These are phyloP conservation scores for Alosa alosa DNA, from an alignment of 2,113 vertebrate species.

Conservation along the genomic window DNA sequence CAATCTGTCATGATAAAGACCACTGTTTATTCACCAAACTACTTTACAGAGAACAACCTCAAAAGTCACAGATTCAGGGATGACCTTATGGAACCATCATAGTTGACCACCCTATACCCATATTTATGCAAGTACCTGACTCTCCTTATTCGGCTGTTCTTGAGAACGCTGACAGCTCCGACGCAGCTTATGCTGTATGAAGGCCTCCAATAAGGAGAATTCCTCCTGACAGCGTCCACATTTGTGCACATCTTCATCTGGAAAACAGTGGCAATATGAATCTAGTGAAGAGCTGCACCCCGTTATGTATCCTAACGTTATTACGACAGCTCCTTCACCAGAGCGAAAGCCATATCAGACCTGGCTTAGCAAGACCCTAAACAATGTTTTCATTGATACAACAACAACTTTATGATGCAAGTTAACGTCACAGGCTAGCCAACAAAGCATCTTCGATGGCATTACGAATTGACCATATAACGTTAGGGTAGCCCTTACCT, in stretches of 20 bases:
- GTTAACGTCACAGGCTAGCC: not conserved
- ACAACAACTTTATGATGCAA: not conserved
- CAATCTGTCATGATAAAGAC: constrained; percentile 47
- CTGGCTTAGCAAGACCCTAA: too few relatives aligned
- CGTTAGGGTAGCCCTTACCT: too few relatives aligned
- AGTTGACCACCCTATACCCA: too few relatives aligned
- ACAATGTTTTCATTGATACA: not conserved
- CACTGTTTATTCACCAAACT: not conserved
- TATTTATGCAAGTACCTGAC: not conserved
- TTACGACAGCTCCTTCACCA: too few relatives aligned
- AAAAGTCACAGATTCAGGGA: not conserved
- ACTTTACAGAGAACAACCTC: not conserved
- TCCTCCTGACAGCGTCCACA: constrained; percentile 92
- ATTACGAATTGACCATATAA: not conserved
- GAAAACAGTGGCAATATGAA: not conserved
- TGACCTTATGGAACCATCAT: too few relatives aligned
- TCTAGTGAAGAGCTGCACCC: not conserved
- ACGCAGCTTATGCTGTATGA: constrained; percentile 93
- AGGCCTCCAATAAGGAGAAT: constrained; percentile 90
- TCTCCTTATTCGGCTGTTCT: not conserved
- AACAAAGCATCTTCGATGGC: not conserved
- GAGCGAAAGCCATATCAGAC: too few relatives aligned
- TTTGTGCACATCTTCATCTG: constrained; percentile 89
- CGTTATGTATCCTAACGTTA: not conserved
- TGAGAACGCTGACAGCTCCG: constrained; percentile 77